Conservation (phyloP, 1,140 invertebrate species). For the Trigoniulus corallinus region DNA sequence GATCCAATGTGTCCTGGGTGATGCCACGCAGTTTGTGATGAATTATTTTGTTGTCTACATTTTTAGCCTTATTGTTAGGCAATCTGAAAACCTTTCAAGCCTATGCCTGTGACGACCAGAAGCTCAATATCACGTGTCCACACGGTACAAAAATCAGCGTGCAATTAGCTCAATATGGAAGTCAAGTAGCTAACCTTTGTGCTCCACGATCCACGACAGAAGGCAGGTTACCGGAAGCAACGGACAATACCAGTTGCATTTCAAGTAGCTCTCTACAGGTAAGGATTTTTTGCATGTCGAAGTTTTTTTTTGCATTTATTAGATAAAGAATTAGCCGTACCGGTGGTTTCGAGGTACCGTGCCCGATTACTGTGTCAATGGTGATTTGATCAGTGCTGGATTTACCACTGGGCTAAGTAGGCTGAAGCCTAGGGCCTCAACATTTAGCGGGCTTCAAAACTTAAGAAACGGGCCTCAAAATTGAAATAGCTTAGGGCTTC, state of each 20-base stretch:
- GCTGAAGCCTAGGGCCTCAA: no score
- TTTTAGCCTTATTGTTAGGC: conserved; percentile 62
- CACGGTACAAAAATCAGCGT: conserved; percentile 70
- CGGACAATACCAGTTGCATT: conserved; percentile 22
- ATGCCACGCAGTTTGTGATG: neutral
- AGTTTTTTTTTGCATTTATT: no score
- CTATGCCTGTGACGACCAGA: conserved; percentile 69
- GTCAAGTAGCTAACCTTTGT: conserved; percentile 19
- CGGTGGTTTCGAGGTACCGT: no score
- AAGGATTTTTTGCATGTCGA: no score
- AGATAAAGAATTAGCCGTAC: no score
- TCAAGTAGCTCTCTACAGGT: conserved; percentile 22
- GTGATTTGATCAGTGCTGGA: no score
- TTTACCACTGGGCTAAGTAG: no score
- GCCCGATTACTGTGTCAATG: no score
- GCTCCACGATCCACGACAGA: conserved; percentile 15
- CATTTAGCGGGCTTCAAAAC: no score
- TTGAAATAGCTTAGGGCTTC: no score
- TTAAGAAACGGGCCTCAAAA: no score
- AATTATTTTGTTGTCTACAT: conserved; percentile 17
- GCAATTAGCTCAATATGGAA: conserved; percentile 50
- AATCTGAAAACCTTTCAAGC: conserved; percentile 74
- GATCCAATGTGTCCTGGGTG: neutral
- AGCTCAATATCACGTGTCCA: conserved; percentile 64
- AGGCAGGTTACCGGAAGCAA: conserved; percentile 3